Evolutionary conservation across 2,113 vertebrate genomes (phyloP), one percentile per base, ranked within the genome.

Genomic region (Chaenocephalus aceratus): DNA sequence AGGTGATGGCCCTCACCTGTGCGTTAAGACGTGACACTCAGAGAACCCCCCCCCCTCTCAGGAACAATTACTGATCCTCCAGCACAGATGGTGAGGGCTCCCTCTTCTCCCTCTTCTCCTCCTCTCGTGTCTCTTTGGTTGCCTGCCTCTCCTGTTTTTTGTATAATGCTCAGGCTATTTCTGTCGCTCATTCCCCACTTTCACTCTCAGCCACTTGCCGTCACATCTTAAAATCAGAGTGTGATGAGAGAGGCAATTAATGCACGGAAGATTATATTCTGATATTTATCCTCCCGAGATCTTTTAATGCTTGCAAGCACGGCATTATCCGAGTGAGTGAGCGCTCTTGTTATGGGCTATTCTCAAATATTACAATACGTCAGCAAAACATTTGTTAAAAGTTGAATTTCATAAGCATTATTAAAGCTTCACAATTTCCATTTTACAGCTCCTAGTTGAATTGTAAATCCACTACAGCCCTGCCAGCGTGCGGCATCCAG

Each of bases 381-480:
- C 30, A 41, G 6, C 36, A 7, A 7, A 41, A 7, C 36, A 41
- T 41, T 41, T 41, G 6, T 41, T 41, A 41, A 41, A 41, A 7
- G 36, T 41, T 41, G 5, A 7, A 41, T 41, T 41, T 5, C 36
- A 41, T 41, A 41, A 6, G 36, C 5, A 7, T 41, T 41, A 41
- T 41, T 41, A 41, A 7, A 41, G 36, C 36, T 41, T 41, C 7
- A 41, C 36, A 41, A 5, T 41, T 41, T 41, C 36, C 36, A 41
- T 7, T 41, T 41, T 1, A 41, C 58, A 72, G 70, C 81, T 78
- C 59, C 6, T 90, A 89, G 86, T 87, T 91, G 88, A 83, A 88
- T 91, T 91, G 30, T 84, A 82, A 93, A 91, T 86, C 84, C 85
- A 91, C 91, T 84, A 86, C 90, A 90, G 88, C 75, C 77, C 81